Evolutionary conservation across 2,888 invertebrate genomes (phyloP), one percentile per base, ranked within the genome.

Genomic region (Diplolepis rosae): DNA sequence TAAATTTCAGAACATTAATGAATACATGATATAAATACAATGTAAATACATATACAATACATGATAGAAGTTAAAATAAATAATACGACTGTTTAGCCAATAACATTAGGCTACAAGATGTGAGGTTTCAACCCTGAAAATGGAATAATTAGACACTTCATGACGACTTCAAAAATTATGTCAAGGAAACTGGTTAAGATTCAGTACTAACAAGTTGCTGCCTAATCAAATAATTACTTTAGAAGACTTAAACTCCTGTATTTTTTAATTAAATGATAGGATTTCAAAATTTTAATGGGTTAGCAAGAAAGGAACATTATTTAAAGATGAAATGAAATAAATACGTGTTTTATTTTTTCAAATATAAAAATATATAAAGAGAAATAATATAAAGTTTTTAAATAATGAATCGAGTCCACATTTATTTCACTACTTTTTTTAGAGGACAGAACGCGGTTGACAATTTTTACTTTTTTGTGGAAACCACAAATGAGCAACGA

Each of bases 391-490:
- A 11, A 4, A 48, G 22, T 22, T 35, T 35, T 13, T 61, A 27
- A 27, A 27, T 61, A 24, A 4, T 22, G 24, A 35, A 61, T 61
- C 27, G 39, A 61, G 24, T 22, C 13, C n/a, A 24, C 13, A 39
- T 27, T 61, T 4, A 11, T 18, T 54, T 4, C 18, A 30, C 18
- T 54, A 1, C 28, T 52, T 18, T 11, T 61, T 11, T 39, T 22
- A 22, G 2, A 32, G 22, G 35, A 35, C 73, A 76, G 74, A 72
- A 71, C 80, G 65, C 71, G 70, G 50, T 39, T 48, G 70, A 75
- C 75, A 75, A 72, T 78, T 72, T 76, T 73, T 72, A 69, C 70
- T 54, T 56, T 42, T 51, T 27, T 24, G 22, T 48, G 32, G 68
- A 51, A 66, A 42, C 71, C 51, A 50, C 39, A n/a, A 68, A 71